Evolutionary conservation across 2,113 vertebrate species (phyloP), one percentile per base, ranked within the genome.

Genomic region (Rhynchomys soricoides): DNA sequence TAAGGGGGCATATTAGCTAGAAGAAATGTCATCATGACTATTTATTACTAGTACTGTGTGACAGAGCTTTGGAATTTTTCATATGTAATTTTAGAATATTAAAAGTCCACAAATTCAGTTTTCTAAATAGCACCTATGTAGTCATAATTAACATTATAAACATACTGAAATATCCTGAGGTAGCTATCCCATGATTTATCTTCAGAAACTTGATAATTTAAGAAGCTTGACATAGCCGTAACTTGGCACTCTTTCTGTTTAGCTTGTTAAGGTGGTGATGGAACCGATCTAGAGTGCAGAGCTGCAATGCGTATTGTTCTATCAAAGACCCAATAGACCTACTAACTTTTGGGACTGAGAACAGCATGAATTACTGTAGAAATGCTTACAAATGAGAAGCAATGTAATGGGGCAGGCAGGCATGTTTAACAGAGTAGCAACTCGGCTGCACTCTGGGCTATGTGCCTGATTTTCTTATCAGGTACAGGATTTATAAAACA

Each of bases 31-130:
- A 78, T 81, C 48, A 37, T 78, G 48, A 59, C 12, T 90, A 78
- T 64, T 70, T 87, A 82, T 82, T 70, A 82, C 17, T 91, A 92
- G 48, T 34, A 90, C 6, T 43, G 45, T 52, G 40, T 68, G 52
- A 83, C 82, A 50, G 1, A 95, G 40, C 57, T 91, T 77, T 57
- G 75, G n/a, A 89, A 16, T 68, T 83, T 96, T 93, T 93, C 55
- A 66, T 89, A 86, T 50, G 48, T 31, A 94, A 66, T 40, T 71
- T 87, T 48, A 88, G 68, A 85, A 64, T 87, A 78, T 86, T 37
- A 89, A 89, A 82, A 91, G 40, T 88, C 21, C 50, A 77, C 34
- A 75, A 45, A 74, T 82, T 73, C 85, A 92, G 45, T 13, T 8
- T 59, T 79, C 34, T 74, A 21, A 93, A 48, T 45, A 86, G 50